phyloP scores from a whole-genome alignment of 2,113 vertebrate genomes.

The Archilochus colubris region DNA sequence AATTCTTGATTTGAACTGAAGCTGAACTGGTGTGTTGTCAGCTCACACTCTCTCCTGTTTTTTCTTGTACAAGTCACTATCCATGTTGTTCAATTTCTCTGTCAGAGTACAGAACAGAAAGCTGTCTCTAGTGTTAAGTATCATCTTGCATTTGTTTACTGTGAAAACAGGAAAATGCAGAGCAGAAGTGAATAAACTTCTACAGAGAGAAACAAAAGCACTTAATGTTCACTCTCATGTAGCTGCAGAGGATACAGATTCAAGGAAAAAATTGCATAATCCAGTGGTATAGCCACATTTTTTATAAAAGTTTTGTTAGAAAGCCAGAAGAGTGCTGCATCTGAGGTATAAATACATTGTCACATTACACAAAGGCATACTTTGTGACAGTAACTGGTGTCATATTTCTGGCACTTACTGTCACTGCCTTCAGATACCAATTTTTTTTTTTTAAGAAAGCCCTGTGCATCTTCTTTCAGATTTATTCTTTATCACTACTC shows the following conservation, averaged over 20 bases:
- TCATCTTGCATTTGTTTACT: not conserved
- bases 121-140: not conserved
- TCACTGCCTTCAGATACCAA: not conserved
- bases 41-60: slow-evolving; percentile 20
- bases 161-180: slow-evolving; percentile 6
- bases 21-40: slow-evolving; percentile 39
- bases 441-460: not conserved
- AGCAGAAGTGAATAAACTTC: slow-evolving; percentile 26
- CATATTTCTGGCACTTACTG: not conserved
- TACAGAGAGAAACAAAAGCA: slow-evolving; percentile 1
- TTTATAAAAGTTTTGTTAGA: not conserved
- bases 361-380: not conserved
- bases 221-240: not conserved
- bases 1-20: slow-evolving; percentile 12
- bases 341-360: not conserved
- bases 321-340: not conserved
- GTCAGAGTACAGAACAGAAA: not conserved
- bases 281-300: not conserved
- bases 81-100: not conserved
- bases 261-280: not conserved
- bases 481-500: not conserved
- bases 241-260: not conserved
- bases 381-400: not conserved
- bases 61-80: not conserved
- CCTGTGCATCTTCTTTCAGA: not conserved